Percentiles rank a stretch among this genome's conserved stretches.
Conservation (phyloP, 2,888 invertebrate species). For the Agrenia bidenticulata region DNA sequence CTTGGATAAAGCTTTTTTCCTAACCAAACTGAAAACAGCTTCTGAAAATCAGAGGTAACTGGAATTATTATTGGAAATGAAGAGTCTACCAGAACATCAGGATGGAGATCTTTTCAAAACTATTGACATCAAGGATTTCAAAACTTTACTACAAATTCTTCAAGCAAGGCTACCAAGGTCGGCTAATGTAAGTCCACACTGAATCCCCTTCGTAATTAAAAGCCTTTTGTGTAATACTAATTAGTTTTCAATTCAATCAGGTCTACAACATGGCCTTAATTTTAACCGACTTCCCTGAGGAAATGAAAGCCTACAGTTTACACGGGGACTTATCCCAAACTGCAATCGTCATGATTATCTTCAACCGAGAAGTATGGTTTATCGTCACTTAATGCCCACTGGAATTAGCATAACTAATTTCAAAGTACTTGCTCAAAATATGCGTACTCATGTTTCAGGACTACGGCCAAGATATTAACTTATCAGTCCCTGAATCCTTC, state of each 20-base stretch:
- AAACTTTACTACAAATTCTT: slow-evolving; percentile 10
- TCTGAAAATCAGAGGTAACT: too few species aligned
- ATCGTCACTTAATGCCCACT: too few species aligned
- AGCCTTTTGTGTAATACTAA: too few species aligned
- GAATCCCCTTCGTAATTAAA: too few species aligned
- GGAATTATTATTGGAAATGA: too few species aligned
- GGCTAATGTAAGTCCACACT: slow-evolving; percentile 33
- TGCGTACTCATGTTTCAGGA: slow-evolving; percentile 20
- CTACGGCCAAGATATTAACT: slow-evolving; percentile 33
- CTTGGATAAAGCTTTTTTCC: too few species aligned
- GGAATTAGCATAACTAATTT: neutral
- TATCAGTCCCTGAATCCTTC: slow-evolving; percentile 25
- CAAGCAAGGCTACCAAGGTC: slow-evolving; percentile 29
- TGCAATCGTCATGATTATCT: slow-evolving; percentile 22
- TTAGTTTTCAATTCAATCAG: too few species aligned
- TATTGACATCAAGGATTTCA: neutral
- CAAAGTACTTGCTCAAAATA: too few species aligned
- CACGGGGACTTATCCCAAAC: slow-evolving; percentile 21
- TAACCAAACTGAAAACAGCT: too few species aligned
- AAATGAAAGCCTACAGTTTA: slow-evolving; percentile 21
- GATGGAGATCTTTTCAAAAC: too few species aligned
- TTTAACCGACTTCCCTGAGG: slow-evolving; percentile 14
- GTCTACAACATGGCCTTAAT: slow-evolving; percentile 30
- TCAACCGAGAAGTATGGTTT: slow-evolving; percentile 19
- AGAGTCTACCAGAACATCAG: too few species aligned